Evolutionary conservation across 2,797 vertebrate species (phyloP), one percentile per base, ranked within the genome.

Genomic region (Hypotaenidia okinawae): DNA sequence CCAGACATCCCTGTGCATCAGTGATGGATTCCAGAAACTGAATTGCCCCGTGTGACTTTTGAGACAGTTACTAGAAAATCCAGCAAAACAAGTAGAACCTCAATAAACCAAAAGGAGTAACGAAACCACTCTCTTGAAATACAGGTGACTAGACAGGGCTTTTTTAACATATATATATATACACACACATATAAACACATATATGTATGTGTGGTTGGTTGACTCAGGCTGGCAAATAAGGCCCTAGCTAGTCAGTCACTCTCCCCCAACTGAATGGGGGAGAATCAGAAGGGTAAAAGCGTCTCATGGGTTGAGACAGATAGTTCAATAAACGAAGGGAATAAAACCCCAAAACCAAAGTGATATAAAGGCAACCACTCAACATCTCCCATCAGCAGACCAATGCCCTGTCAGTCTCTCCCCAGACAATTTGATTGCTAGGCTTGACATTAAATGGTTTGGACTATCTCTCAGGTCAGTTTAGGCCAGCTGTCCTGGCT

Each of bases 11-110:
- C 57, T 57, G 57, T 9, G 11, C 57, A 79, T 49, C 16, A 90
- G 47, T 70, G 89, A 94, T 22, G n/a, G 39, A 85, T 37, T 94
- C 78, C 93, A 96, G 87, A 91, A 90, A 67, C 2, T 14, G 39
- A 92, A 49, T 3, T 74, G 30, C 24, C 45, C n/a, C 61, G 18
- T 59, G 16, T 30, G 33, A 66, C 28, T 80, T 83, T 39, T 77
- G 25, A 90, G 64, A 79, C 3, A 89, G 47, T 45, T 55, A 74
- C n/a, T 32, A 85, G 25, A 89, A 92, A 89, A 85, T 57, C 17
- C n/a, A 84, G 67, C 30, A 63, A 39, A 92, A 79, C 13, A 75
- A 90, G 41, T 3, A 82, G 32, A 76, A 69, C 10, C 16, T 81
- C 25, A 75, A 28, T 17, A 87, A 87, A 62, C 7, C 7, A 51